Base-by-base conservation (phyloP, 2,113 vertebrate genomes). In the Syngnathus scovelli region DNA sequence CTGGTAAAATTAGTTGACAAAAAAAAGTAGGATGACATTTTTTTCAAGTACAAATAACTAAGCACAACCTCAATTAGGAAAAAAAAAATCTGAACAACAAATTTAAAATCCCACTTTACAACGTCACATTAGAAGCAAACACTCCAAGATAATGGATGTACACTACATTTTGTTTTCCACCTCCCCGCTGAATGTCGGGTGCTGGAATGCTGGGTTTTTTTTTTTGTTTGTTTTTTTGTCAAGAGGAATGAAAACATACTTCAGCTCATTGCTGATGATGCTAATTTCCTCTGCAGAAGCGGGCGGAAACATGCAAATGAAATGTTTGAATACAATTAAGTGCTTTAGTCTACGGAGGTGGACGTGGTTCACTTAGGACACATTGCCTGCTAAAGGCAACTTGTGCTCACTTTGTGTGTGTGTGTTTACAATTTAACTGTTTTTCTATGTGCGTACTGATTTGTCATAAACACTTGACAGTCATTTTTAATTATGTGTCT, bases 231-330 rank as follows among this genome's bases (percentile, higher is more conserved):
- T 83, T 81, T 82, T 80, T 84, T 83, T 77, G 73, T 89, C 84
- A 89, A 91, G 86, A 89, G 88, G 81, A 83, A 72, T 85, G 76
- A 88, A 90, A 91, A 89, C 89, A 89, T 79, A 89, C 88, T 90
- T 89, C 79, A 89, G 80, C 77, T 80, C 79, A 74, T 72, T 79
- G 80, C 71, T 86, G 86, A 85, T 84, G 68, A 86, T 87, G 85
- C 82, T 88, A 86, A 90, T 88, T 88, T 89, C 82, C 86, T 87
- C 83, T 88, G 85, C 84, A 63, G 38, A 63, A 63, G 23, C 77
- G 85, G 82, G 38, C n/a, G 81, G 80, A 82, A 89, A 85, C 85
- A 90, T 90, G 88, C 83, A 90, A 88, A 89, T 88, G 78, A 79
- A 86, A 84, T 72, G 73, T 82, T 71, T 66, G 78, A 74, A 82